These are phyloP conservation scores for Hartigia nigra DNA, from an alignment of 2,888 invertebrate genomes.

Conservation along the genomic window DNA sequence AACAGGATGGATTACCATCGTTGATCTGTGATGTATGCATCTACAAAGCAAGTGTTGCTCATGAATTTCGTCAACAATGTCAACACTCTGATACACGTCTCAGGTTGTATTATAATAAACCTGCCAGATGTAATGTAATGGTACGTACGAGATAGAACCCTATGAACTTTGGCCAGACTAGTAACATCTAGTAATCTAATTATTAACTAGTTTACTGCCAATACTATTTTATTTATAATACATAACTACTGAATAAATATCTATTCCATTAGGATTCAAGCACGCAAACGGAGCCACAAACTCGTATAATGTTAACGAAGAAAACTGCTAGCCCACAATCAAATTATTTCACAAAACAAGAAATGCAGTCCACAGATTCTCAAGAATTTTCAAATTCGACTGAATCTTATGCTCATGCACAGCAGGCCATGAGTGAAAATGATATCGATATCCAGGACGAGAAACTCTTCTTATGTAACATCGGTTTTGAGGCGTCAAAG, in stretches of 20 bases:
- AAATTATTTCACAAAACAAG: slow-evolving; percentile 58
- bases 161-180: background rate
- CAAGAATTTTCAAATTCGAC: slow-evolving; percentile 26
- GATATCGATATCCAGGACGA: slow-evolving; percentile 38
- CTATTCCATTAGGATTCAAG: slow-evolving; percentile 51
- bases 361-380: slow-evolving; percentile 37
- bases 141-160: slow-evolving; percentile 36
- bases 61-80: slow-evolving; percentile 62
- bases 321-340: slow-evolving; percentile 36
- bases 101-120: slow-evolving; percentile 59
- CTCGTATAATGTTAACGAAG: slow-evolving; percentile 48
- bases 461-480: slow-evolving; percentile 45
- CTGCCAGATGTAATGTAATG: slow-evolving; percentile 45
- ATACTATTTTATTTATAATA: background rate
- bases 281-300: slow-evolving; percentile 57
- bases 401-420: slow-evolving; percentile 41
- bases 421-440: slow-evolving; percentile 19
- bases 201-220: background rate
- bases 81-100: slow-evolving; percentile 60
- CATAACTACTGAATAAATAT: background rate
- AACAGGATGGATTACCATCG: slow-evolving; percentile 61
- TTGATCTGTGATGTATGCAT: slow-evolving; percentile 60
- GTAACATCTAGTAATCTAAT: background rate
- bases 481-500: slow-evolving; percentile 36
- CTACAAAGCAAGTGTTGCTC: slow-evolving; percentile 61